Evolutionary conservation across 2,888 invertebrate species (phyloP), one percentile per base, ranked within the genome.

Genomic region (Sphaerophoria taeniata): DNA sequence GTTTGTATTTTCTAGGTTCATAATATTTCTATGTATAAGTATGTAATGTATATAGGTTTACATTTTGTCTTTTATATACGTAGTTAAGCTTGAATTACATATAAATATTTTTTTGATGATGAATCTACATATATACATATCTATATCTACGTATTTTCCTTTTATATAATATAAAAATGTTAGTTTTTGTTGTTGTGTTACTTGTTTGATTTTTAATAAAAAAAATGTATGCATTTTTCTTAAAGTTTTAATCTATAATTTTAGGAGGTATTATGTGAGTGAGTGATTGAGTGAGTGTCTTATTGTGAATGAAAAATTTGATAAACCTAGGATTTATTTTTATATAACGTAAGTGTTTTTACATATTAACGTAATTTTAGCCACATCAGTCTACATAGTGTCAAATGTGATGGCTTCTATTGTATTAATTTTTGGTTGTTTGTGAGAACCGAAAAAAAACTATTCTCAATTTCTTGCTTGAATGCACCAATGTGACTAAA

Each of bases 111-210:
- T 74, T 55, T 78, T 43, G 11, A 53, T 86, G 31, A 75, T 70
- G 47, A 39, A 69, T 60, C 63, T 43, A 51, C 16, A 58, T 39
- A 39, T 58, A 7, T 12, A 24, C 67, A 58, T 78, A 63, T 58
- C 14, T 67, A 67, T 82, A 43, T 78, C 12, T 55, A 74, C 61
- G 61, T 70, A 80, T 14, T 63, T 47, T 55, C 47, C 47, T 70
- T 39, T 58, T 65, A 49, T 78, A 83, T 80, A 53, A 80, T 75
- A 80, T 80, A 84, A 75, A 83, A 81, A 78, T 5, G 9, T 6
- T 43, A 65, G 24, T 51, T 60, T 75, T 67, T 61, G 31, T 16
- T 43, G 34, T 55, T 70, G 49, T 76, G 49, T 24, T 43, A 67
- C 51, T 70, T 60, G 61, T 55, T 39, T 45, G 84, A 80, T 33